Conservation (phyloP, 2,113 vertebrate species). For the Picathartes gymnocephalus region DNA sequence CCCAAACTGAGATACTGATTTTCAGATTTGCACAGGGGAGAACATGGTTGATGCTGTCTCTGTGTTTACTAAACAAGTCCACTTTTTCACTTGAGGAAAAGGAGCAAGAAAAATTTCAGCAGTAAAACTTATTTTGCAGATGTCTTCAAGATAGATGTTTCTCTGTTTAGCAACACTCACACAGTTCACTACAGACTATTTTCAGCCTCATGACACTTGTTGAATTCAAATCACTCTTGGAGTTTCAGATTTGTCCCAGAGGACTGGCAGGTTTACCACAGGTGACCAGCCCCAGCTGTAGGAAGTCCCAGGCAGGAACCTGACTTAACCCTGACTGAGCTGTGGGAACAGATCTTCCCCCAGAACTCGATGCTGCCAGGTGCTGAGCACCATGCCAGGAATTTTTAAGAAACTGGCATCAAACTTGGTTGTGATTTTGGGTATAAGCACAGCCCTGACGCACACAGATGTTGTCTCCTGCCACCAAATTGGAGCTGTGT, state of each 20-base stretch:
- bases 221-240: background rate
- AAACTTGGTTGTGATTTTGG: background rate
- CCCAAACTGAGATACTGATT: background rate
- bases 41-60: background rate
- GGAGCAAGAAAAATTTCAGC: background rate
- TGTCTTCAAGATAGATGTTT: background rate
- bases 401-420: background rate
- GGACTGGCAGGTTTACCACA: background rate
- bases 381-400: background rate
- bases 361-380: background rate
- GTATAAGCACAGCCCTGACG: background rate
- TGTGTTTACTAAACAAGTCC: background rate
- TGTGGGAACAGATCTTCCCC: background rate
- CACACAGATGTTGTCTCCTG: rapidly evolving
- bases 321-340: background rate
- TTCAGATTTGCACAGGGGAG: background rate
- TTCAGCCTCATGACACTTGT: background rate
- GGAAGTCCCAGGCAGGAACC: background rate
- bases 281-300: background rate
- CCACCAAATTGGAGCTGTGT: background rate
- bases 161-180: background rate
- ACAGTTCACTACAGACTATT: background rate
- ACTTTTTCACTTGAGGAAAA: background rate
- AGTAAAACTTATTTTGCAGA: background rate
- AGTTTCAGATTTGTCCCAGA: background rate